Evolutionary conservation across 1,140 invertebrate species (phyloP).

Genomic region (Drosophila erecta): DNA sequence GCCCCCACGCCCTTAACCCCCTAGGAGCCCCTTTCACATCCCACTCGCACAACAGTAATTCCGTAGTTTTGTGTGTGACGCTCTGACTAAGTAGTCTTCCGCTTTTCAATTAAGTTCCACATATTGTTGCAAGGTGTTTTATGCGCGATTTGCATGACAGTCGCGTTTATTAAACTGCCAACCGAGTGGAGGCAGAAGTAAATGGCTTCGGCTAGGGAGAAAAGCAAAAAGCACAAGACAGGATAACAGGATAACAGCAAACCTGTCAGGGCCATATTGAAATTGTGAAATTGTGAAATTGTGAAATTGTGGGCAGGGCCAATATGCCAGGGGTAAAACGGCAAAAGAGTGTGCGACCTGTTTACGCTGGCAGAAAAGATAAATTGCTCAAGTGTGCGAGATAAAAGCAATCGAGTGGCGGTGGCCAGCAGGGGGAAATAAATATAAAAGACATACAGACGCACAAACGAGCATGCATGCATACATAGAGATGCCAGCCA

Average conservation of each 20-base stretch:
- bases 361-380: conserved; percentile 49
- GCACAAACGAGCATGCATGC: not conserved
- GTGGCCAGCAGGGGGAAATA: not conserved
- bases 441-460: not conserved
- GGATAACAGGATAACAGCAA: conserved; percentile 18
- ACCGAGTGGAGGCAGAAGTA: conserved; percentile 6
- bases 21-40: too few relatives aligned
- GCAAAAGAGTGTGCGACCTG: conserved; percentile 39
- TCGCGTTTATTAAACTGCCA: conserved; percentile 64
- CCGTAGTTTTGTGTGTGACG: conserved; percentile 35
- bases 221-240: conserved; percentile 5
- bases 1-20: too few relatives aligned
- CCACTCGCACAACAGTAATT: not conserved
- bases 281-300: conserved; percentile 27
- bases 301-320: conserved; percentile 49
- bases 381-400: conserved; percentile 52
- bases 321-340: conserved; percentile 30
- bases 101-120: conserved; percentile 77
- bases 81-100: conserved; percentile 75
- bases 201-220: conserved; percentile 7
- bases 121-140: conserved; percentile 80
- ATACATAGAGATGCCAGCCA: not conserved
- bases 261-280: conserved; percentile 46
- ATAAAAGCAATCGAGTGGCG: conserved; percentile 39
- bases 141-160: conserved; percentile 77